Evolutionary conservation across 2,113 vertebrate species (phyloP).

Genomic region (Pimephales promelas): DNA sequence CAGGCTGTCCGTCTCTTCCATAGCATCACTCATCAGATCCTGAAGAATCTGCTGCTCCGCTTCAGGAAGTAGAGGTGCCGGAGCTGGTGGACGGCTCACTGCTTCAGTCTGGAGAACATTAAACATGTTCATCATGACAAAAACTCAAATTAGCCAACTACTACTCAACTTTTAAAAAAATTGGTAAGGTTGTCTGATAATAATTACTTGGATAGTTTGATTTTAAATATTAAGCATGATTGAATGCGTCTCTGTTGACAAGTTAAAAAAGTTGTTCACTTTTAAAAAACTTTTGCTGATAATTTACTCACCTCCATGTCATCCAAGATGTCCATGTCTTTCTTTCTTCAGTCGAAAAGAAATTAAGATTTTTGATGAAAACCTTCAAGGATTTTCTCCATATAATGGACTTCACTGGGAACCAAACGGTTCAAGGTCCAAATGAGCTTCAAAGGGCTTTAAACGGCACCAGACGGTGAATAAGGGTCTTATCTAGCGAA

Average conservation of each 20-base stretch:
- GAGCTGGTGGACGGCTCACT: constrained; percentile 71
- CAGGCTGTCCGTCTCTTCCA: constrained; percentile 89
- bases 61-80: constrained; percentile 83
- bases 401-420: no score
- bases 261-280: no score
- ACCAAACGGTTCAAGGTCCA: no score
- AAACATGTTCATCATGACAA: neutral
- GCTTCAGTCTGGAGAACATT: constrained; percentile 76
- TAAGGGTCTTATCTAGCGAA: no score
- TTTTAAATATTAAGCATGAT: neutral
- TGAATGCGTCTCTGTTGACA: neutral
- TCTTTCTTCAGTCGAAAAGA: no score
- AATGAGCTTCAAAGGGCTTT: no score
- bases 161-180: neutral
- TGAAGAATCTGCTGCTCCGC: constrained; percentile 92
- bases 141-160: neutral
- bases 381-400: no score
- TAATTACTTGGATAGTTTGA: neutral
- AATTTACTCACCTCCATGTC: no score
- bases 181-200: neutral
- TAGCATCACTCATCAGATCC: constrained; percentile 97
- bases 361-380: no score
- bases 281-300: no score
- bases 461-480: no score
- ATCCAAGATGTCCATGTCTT: no score